Evolutionary conservation across 2,113 vertebrate genomes (phyloP).

Genomic region (Cisticola juncidis): DNA sequence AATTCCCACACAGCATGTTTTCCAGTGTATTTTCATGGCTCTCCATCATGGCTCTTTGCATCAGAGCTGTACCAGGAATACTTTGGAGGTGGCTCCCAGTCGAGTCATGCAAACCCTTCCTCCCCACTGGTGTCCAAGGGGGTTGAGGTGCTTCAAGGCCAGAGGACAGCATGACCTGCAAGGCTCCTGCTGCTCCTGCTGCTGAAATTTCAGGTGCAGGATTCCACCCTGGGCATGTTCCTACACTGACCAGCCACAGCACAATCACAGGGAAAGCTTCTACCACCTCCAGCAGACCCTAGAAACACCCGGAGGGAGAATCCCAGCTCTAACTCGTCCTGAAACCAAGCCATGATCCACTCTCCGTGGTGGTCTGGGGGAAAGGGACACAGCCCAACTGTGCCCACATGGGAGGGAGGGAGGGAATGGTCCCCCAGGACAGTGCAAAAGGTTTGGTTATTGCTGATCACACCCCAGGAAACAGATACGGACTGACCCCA

Average conservation of each 20-base stretch:
- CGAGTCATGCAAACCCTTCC: neutral
- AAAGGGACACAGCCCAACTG: fast-evolving
- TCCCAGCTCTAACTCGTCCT: neutral
- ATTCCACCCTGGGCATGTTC: neutral
- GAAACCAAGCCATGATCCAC: neutral
- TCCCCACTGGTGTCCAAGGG: neutral
- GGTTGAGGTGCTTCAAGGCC: neutral
- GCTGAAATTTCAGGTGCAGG: neutral
- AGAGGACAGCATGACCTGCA: neutral
- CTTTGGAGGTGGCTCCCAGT: neutral
- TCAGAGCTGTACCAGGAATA: neutral
- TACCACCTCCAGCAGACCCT: neutral
- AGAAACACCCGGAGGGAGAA: neutral
- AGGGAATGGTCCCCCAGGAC: neutral
- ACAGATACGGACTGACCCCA: neutral
- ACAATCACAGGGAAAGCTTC: neutral
- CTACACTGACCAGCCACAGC: fast-evolving
- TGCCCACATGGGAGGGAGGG: fast-evolving
- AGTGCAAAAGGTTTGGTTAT: neutral
- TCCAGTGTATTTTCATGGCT: neutral
- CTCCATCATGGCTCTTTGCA: neutral
- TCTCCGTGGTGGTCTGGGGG: fast-evolving
- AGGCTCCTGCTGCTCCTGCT: neutral
- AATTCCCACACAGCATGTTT: neutral
- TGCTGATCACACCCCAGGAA: neutral